phyloP scores from a whole-genome alignment of 2,113 vertebrate species.

The Ramphastos sulfuratus region DNA sequence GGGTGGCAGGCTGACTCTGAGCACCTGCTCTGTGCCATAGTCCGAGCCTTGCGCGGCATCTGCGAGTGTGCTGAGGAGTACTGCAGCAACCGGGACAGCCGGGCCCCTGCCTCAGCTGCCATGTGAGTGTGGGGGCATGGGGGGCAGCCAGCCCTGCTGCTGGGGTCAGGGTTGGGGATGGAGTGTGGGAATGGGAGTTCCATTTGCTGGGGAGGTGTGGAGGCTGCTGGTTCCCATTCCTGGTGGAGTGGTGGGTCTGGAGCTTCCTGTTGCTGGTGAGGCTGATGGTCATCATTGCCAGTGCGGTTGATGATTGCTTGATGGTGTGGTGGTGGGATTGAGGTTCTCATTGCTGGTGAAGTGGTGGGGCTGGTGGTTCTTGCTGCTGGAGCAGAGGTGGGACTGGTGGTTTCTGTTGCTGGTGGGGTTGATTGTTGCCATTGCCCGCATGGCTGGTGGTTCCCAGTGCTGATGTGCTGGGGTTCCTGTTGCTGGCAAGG shows the following conservation, averaged over 20 bases:
- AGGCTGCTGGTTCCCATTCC: not conserved
- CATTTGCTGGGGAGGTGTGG: not conserved
- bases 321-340: not conserved
- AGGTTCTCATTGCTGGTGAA: not conserved
- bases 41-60: constrained; percentile 85
- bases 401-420: not conserved
- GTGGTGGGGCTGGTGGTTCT: not conserved
- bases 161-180: not conserved
- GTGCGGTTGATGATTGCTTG: not conserved
- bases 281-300: not conserved
- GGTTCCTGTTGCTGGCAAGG: not conserved
- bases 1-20: not conserved
- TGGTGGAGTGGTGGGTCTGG: not conserved
- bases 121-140: constrained; percentile 78
- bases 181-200: not conserved
- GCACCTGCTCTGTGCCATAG: constrained; percentile 45
- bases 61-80: constrained; percentile 92
- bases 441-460: too few relatives aligned
- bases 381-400: not conserved
- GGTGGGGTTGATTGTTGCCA: too few relatives aligned
- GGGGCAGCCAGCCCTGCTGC: too few relatives aligned
- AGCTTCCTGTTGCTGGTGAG: not conserved
- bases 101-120: constrained; percentile 66
- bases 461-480: not conserved
- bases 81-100: constrained; percentile 69